Evolutionary conservation across 2,113 vertebrate species (phyloP).

Genomic region (Benitochromis conjunctus): DNA sequence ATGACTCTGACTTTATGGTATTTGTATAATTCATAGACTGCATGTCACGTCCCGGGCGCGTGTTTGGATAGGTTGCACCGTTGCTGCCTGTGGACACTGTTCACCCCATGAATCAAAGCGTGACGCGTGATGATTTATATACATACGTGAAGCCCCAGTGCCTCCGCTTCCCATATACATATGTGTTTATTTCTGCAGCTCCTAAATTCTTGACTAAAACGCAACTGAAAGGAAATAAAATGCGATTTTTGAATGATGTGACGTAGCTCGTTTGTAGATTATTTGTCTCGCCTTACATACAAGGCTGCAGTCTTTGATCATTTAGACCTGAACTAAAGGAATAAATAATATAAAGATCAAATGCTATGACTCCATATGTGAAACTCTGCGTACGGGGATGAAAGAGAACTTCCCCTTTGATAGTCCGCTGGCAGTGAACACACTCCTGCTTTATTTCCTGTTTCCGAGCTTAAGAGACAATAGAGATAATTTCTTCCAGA

Average conservation of each 20-base stretch:
- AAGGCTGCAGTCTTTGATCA: neutral
- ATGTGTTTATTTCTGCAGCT: neutral
- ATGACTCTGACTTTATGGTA: neutral
- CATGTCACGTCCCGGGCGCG: neutral
- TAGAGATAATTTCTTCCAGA: neutral
- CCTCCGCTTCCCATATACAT: neutral
- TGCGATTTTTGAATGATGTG: neutral
- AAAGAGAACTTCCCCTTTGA: neutral
- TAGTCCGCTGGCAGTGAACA: neutral
- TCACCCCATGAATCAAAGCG: slow-evolving; percentile 8
- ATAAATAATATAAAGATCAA: neutral
- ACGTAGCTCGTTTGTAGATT: neutral
- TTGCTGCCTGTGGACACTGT: neutral
- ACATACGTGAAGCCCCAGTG: neutral
- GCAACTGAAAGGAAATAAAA: neutral
- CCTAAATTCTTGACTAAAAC: neutral
- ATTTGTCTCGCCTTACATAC: neutral
- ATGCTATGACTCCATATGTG: neutral
- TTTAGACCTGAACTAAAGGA: neutral
- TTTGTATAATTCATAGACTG: neutral
- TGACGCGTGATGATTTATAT: neutral
- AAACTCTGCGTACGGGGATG: neutral
- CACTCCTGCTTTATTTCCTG: neutral
- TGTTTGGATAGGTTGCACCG: neutral
- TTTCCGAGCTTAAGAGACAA: neutral